Percentiles rank a stretch among this genome's conserved stretches.
Conservation (phyloP, 2,113 vertebrate genomes). For the Apodemus speciosus region DNA sequence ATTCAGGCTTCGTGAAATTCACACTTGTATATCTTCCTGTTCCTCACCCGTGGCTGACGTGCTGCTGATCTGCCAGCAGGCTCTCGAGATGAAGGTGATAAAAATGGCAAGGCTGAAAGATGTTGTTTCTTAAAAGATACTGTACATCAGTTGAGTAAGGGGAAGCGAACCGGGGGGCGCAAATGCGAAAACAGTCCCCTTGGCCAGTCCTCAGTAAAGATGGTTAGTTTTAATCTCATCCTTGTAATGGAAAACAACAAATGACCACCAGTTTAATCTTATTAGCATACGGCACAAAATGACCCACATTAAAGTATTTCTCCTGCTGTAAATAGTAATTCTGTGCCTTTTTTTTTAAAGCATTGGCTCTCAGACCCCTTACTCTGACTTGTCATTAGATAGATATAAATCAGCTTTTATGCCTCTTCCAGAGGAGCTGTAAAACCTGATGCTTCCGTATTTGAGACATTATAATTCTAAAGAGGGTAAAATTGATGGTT, state of each 20-base stretch:
- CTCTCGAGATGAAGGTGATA: conserved; percentile 76
- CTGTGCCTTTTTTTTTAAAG: neutral
- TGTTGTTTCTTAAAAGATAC: conserved; percentile 75
- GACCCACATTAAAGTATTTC: conserved; percentile 22
- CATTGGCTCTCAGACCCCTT: conserved; percentile 20
- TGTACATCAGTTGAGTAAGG: conserved; percentile 48
- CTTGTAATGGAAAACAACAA: conserved; percentile 24
- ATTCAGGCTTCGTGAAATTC: conserved; percentile 77
- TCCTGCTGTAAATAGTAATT: conserved; percentile 59
- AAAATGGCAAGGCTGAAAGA: conserved; percentile 81
- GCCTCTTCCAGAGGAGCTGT: conserved; percentile 61
- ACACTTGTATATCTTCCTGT: conserved; percentile 79
- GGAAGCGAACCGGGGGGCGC: conserved; percentile 27
- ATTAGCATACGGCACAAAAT: conserved; percentile 27
- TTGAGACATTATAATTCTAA: conserved; percentile 67
- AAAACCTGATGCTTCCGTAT: conserved; percentile 56
- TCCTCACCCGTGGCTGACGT: conserved; percentile 77
- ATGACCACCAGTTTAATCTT: conserved; percentile 60
- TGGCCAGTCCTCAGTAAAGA: conserved; percentile 36
- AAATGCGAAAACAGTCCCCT: neutral
- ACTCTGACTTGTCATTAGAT: neutral
- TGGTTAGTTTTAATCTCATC: conserved; percentile 39
- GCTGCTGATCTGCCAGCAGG: conserved; percentile 84
- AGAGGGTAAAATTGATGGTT: conserved; percentile 63
- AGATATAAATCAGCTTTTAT: conserved; percentile 48